These are phyloP conservation scores for Petroica traversi DNA, from an alignment of 2,113 vertebrate genomes.

Conservation along the genomic window DNA sequence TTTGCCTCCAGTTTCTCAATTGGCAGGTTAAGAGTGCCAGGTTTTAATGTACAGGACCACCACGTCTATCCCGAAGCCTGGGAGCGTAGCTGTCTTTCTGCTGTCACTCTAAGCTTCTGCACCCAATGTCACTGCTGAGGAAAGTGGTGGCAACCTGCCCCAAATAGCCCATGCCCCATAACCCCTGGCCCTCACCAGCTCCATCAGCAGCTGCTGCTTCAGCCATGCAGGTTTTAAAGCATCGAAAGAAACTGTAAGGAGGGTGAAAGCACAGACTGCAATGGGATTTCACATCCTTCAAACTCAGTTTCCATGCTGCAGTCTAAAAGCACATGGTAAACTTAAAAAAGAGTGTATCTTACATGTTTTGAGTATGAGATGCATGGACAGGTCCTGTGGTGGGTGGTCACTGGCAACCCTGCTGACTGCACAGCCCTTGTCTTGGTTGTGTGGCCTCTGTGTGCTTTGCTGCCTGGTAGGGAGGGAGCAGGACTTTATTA, in stretches of 20 bases:
- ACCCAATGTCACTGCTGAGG: not conserved
- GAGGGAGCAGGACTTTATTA: not conserved
- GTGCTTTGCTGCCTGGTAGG: not conserved
- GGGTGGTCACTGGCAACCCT: not conserved
- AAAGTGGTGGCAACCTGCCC: not conserved
- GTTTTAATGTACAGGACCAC: not conserved
- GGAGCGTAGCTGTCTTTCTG: not conserved
- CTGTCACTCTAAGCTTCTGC: not conserved
- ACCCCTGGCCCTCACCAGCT: not conserved
- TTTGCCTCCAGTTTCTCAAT: not conserved
- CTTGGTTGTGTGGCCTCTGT: not conserved
- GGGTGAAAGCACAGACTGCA: not conserved
- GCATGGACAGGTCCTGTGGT: not conserved
- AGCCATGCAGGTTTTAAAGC: not conserved
- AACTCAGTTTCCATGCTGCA: not conserved
- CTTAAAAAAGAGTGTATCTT: not conserved
- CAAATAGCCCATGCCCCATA: not conserved
- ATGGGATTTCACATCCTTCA: not conserved
- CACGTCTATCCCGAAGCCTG: accelerated
- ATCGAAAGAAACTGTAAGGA: not conserved
- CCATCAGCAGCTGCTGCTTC: not conserved
- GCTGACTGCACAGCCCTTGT: not conserved
- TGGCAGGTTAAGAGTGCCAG: not conserved
- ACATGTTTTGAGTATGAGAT: not conserved
- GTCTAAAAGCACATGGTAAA: not conserved